Evolutionary conservation across 2,888 invertebrate species (phyloP).

Genomic region (Drosophila mulleri): DNA sequence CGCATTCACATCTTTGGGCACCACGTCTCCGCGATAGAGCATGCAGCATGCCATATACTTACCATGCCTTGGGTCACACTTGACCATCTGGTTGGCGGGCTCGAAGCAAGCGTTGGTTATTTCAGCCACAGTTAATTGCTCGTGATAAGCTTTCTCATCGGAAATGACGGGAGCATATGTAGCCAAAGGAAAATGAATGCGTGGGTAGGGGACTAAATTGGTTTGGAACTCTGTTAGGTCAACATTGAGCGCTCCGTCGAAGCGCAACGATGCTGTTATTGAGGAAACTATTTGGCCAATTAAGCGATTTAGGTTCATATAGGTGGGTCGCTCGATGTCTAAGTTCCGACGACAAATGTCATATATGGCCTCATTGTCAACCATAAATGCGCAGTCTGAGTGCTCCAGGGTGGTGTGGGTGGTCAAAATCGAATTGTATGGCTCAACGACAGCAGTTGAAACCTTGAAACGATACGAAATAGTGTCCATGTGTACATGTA

Average conservation of each 20-base stretch:
- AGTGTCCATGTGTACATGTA: background rate
- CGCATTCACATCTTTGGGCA: slow-evolving; percentile 96
- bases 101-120: slow-evolving; percentile 98
- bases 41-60: slow-evolving; percentile 98
- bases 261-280: slow-evolving; percentile 96
- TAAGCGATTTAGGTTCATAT: slow-evolving; percentile 94
- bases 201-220: slow-evolving; percentile 96
- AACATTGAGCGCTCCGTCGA: slow-evolving; percentile 96
- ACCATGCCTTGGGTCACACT: slow-evolving; percentile 95
- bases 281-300: slow-evolving; percentile 96
- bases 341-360: slow-evolving; percentile 95
- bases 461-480: slow-evolving; percentile 85
- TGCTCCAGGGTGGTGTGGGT: slow-evolving; percentile 95
- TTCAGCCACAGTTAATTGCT: slow-evolving; percentile 95
- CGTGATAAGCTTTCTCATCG: slow-evolving; percentile 96
- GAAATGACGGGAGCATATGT: slow-evolving; percentile 97
- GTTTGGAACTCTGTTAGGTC: slow-evolving; percentile 98
- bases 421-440: slow-evolving; percentile 96
- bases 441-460: slow-evolving; percentile 92
- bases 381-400: slow-evolving; percentile 96
- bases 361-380: slow-evolving; percentile 95
- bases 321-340: slow-evolving; percentile 93
- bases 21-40: slow-evolving; percentile 96
- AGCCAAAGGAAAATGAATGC: slow-evolving; percentile 97
- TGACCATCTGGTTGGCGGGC: slow-evolving; percentile 97